Evolutionary conservation across 2,113 vertebrate genomes (phyloP).

Genomic region (Gobiocypris rarus): DNA sequence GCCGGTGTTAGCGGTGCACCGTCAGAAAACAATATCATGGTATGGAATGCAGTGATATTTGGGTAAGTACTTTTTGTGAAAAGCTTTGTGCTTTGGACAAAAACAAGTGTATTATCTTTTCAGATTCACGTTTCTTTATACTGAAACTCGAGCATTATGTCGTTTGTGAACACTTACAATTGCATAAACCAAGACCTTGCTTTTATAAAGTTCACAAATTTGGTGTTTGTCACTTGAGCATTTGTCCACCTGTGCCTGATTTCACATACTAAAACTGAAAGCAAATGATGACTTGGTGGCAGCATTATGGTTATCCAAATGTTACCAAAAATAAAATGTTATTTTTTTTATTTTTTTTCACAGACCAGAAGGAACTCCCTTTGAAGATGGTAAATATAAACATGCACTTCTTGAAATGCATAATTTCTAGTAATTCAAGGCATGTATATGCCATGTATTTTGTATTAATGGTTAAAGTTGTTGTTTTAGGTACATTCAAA

Average conservation of each 20-base stretch:
- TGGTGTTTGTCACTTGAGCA: neutral
- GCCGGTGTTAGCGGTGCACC: constrained; percentile 64
- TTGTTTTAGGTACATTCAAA: constrained; percentile 85
- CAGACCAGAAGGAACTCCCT: constrained; percentile 64
- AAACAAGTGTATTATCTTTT: neutral
- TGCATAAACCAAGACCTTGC: neutral
- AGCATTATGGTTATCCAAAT: neutral
- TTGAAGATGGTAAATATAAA: constrained; percentile 61
- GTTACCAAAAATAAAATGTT: too few species aligned
- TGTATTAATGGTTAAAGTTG: neutral
- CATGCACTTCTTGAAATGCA: neutral
- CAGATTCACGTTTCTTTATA: neutral
- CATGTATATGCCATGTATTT: neutral
- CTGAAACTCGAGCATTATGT: neutral
- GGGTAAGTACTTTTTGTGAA: constrained; percentile 49
- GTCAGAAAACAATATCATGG: constrained; percentile 66
- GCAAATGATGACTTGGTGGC: neutral
- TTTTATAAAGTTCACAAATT: neutral
- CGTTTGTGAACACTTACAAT: neutral
- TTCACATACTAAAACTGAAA: neutral
- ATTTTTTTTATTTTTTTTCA: neutral
- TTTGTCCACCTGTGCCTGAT: neutral
- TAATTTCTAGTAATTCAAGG: neutral
- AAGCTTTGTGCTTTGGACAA: neutral
- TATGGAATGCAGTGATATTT: constrained; percentile 66